Evolutionary conservation across 2,113 vertebrate species (phyloP), one percentile per base, ranked within the genome.

Genomic region (Dasyprocta punctata): DNA sequence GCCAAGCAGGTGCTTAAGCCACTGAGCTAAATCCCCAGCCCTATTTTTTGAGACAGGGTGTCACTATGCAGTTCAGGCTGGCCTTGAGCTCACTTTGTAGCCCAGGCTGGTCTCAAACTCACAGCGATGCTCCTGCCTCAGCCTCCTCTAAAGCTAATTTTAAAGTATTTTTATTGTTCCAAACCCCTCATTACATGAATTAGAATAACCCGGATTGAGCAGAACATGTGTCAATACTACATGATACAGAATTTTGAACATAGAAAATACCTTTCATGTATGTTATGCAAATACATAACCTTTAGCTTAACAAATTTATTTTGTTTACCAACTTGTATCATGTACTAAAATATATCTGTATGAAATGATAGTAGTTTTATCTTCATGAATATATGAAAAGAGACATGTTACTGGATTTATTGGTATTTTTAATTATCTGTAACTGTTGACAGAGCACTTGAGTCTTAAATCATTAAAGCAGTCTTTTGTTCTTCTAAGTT

Each of bases 401-500:
- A 92, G 52, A 7, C 26, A 9, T 63, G 7, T 81, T 94, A 49
- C 17, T 86, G 56, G 19, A 65, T 80, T 97, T 87, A 54, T 38
- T 77, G 30, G 16, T 14, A 93, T 3, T 92, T 89, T 87, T 92
- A 71, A 77, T 85, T 63, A 63, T 67, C 11, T 94, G 47, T 82
- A 67, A 90, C 54, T 93, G 47, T 94, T 93, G 44, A 65, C 54
- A 92, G 80, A 89, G 36, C 30, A 47, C 17, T 44, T 30, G 44
- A 65, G 7, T 75, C 33, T 86, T 88, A 65, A 47, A 26, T 90
- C 33, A 20, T 60, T 58, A 87, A 38, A 73, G 33, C 44, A 60
- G 16, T 89, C 3, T 0, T 19, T 84, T 97, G 58, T 89, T 28
- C 24, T 30, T 97, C 69, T 97, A 98, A 99, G 99, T 99, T 98